Conservation (phyloP, 1,140 invertebrate genomes). For the Brachionus rotundiformis region DNA sequence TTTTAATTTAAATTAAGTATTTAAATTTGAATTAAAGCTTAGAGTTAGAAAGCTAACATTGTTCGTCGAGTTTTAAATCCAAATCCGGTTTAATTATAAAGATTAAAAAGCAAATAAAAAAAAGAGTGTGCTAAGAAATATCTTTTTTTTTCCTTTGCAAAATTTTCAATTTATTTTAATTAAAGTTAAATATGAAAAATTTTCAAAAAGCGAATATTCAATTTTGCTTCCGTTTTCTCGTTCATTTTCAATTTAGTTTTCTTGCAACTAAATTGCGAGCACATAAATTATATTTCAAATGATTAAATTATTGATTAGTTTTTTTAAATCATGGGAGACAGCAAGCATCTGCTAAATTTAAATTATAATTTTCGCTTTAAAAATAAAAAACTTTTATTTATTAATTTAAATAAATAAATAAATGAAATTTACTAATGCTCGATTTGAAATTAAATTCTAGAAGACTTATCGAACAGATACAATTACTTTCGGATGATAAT, state of each 20-base stretch:
- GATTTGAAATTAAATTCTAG: not conserved
- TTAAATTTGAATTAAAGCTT: conserved; percentile 16
- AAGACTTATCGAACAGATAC: not conserved
- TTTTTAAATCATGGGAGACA: conserved; percentile 10
- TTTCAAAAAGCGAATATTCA: conserved; percentile 31
- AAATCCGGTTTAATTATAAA: conserved; percentile 37
- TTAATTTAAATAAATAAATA: conserved; percentile 47
- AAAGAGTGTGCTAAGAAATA: not conserved
- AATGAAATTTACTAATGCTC: not conserved
- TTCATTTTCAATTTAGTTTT: conserved; percentile 13
- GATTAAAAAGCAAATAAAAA: conserved; percentile 16
- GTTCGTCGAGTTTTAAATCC: conserved; percentile 6
- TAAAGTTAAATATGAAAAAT: conserved; percentile 28
- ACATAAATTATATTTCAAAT: conserved; percentile 50
- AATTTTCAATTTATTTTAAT: conserved; percentile 38
- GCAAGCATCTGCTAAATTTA: conserved; percentile 27
- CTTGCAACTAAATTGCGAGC: conserved; percentile 16
- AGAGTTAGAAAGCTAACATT: not conserved
- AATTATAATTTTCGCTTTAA: conserved; percentile 27
- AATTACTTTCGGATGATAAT: not conserved
- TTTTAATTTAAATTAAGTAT: conserved; percentile 20
- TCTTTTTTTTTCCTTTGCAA: not conserved
- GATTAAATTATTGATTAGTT: conserved; percentile 50
- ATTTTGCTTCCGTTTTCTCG: conserved; percentile 26
- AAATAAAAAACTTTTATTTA: conserved; percentile 34